These are phyloP conservation scores for Gasteruption jaculator DNA, from an alignment of 2,888 invertebrate species.

Conservation along the genomic window DNA sequence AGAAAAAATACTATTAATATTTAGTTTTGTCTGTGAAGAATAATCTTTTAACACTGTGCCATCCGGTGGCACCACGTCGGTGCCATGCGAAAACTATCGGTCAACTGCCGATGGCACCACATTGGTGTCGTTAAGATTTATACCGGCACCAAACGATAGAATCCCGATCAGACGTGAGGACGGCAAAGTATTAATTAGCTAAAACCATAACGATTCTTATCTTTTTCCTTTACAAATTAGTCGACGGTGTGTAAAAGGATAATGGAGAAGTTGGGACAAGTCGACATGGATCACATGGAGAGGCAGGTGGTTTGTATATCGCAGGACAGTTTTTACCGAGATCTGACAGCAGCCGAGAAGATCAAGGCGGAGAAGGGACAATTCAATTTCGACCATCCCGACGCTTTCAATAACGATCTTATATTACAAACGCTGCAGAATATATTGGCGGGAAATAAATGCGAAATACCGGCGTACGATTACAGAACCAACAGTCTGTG, in stretches of 20 bases:
- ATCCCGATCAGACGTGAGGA: too few relatives aligned
- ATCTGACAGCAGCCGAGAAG: conserved; percentile 75
- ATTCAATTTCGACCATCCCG: conserved; percentile 99
- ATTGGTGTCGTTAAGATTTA: too few relatives aligned
- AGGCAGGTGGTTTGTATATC: conserved; percentile 91
- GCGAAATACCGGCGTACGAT: conserved; percentile 90
- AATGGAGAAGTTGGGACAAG: conserved; percentile 93
- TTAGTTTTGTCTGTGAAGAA: too few relatives aligned
- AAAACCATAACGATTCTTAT: too few relatives aligned
- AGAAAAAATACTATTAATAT: too few relatives aligned
- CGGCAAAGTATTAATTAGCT: too few relatives aligned
- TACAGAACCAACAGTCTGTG: conserved; percentile 87
- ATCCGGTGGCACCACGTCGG: too few relatives aligned
- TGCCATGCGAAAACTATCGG: too few relatives aligned
- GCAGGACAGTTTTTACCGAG: conserved; percentile 95
- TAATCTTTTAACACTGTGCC: too few relatives aligned
- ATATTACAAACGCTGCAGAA: conserved; percentile 76
- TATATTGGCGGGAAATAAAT: conserved; percentile 80
- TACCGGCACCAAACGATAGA: too few relatives aligned
- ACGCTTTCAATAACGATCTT: conserved; percentile 89
- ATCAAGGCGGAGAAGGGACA: conserved; percentile 81
- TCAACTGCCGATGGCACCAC: too few relatives aligned
- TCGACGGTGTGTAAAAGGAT: conserved; percentile 98
- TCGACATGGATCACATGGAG: conserved; percentile 82
- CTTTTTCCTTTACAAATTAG: too few relatives aligned